phyloP scores from a whole-genome alignment of 2,888 invertebrate genomes.

The Thymelicus acteon region DNA sequence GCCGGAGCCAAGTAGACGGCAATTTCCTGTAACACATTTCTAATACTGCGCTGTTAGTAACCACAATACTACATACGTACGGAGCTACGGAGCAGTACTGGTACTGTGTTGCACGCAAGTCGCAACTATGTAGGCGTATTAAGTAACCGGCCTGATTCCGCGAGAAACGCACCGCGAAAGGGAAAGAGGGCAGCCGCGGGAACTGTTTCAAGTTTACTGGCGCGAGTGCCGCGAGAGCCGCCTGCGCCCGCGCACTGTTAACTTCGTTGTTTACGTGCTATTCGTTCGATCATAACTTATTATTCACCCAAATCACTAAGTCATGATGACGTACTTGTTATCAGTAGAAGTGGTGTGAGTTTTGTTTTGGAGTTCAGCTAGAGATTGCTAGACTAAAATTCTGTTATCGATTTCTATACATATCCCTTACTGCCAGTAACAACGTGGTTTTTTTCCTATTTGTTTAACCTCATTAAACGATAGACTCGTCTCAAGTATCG shows the following conservation, averaged over 20 bases:
- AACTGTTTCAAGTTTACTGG: constrained; percentile 76
- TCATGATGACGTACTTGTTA: background rate
- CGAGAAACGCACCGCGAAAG: constrained; percentile 19
- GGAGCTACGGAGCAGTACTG: background rate
- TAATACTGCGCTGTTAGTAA: background rate
- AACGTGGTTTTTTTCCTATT: too few relatives aligned
- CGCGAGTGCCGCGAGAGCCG: constrained; percentile 70
- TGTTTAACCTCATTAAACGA: too few relatives aligned
- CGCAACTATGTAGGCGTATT: constrained; percentile 5
- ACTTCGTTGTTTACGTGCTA: background rate
- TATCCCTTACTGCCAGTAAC: too few relatives aligned
- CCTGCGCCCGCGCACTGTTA: constrained; percentile 11
- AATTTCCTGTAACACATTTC: constrained; percentile 5
- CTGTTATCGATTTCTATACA: too few relatives aligned
- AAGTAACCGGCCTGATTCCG: constrained; percentile 26
- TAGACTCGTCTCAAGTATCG: too few relatives aligned
- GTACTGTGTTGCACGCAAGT: background rate
- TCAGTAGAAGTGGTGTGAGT: too few relatives aligned
- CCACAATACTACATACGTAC: background rate
- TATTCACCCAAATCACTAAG: background rate
- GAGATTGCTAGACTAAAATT: too few relatives aligned
- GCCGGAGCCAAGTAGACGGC: background rate
- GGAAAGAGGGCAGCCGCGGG: constrained; percentile 26
- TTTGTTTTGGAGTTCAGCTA: too few relatives aligned
- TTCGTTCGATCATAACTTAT: background rate